These are phyloP conservation scores for Speoplatyrhinus poulsoni DNA, from an alignment of 2,113 vertebrate genomes.

Conservation along the genomic window DNA sequence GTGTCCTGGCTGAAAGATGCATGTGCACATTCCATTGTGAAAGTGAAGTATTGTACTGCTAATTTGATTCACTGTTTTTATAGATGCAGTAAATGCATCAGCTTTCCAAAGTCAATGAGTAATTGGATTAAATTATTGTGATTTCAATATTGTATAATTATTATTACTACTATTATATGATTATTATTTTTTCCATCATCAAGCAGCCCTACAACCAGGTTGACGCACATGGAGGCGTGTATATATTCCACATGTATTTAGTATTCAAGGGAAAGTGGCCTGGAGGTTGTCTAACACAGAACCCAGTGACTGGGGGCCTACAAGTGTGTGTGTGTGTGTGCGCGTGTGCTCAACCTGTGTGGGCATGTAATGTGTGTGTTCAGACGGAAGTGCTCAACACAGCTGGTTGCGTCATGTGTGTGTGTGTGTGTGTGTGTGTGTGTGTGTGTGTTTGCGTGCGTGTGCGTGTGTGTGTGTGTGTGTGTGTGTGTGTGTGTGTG, in stretches of 20 bases:
- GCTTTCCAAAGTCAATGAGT: no score
- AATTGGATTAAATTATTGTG: no score
- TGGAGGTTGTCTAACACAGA: neutral
- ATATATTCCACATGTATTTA: neutral
- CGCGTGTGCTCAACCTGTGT: neutral
- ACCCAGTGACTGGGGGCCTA: neutral
- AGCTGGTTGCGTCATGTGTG: neutral
- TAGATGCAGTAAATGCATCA: no score
- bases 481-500: neutral
- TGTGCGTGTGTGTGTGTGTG: constrained; percentile 7
- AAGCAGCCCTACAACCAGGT: no score
- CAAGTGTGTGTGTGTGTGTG: constrained; percentile 8
- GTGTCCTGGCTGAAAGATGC: no score
- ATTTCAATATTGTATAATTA: no score
- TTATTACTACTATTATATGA: no score
- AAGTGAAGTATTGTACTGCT: no score
- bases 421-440: neutral
- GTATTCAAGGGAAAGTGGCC: neutral
- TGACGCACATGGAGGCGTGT: neutral
- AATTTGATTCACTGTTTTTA: no score
- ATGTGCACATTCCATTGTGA: no score
- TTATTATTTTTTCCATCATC: no score
- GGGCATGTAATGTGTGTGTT: neutral
- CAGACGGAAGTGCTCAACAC: neutral
- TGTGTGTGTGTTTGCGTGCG: neutral